Evolutionary conservation across 2,113 vertebrate species (phyloP).

Genomic region (Lophura nycthemera): DNA sequence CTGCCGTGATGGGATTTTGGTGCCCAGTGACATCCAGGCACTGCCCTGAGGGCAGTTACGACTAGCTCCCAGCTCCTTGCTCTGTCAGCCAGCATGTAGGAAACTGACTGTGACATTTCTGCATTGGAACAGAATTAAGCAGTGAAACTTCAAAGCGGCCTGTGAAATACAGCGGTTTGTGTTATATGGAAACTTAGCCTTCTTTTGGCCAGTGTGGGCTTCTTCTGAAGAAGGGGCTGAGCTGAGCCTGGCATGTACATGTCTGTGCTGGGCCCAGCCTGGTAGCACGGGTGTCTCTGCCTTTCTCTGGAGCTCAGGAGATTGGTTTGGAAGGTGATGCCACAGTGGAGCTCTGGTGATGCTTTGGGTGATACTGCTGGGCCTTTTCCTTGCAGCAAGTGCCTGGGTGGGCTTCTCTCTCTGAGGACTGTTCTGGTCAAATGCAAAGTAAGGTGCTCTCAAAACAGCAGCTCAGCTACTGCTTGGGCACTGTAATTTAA

Average conservation of each 20-base stretch:
- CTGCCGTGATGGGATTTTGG: conserved; percentile 53
- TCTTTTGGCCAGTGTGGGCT: conserved; percentile 18
- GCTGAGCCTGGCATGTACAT: background rate
- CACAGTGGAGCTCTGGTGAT: background rate
- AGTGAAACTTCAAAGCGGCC: background rate
- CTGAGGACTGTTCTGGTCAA: background rate
- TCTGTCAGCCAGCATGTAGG: conserved; percentile 21
- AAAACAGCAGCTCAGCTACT: background rate
- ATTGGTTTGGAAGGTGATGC: background rate
- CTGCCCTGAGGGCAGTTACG: background rate
- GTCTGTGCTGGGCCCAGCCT: background rate
- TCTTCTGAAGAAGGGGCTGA: background rate
- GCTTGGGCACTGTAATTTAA: background rate
- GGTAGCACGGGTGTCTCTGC: background rate
- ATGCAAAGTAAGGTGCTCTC: background rate
- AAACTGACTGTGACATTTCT: background rate
- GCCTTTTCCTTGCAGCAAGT: background rate
- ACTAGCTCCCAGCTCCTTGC: conserved; percentile 24
- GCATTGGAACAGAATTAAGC: background rate
- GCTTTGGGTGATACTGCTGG: background rate
- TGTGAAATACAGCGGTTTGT: conserved; percentile 11
- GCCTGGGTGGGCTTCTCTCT: background rate
- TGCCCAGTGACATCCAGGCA: conserved; percentile 45
- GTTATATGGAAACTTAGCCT: background rate
- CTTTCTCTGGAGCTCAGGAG: background rate